A percentile compares a stretch with the other conserved stretches of the same genome.
These are phyloP conservation scores for Fragum sueziense DNA, from an alignment of 2,888 invertebrate genomes.

Conservation along the genomic window DNA sequence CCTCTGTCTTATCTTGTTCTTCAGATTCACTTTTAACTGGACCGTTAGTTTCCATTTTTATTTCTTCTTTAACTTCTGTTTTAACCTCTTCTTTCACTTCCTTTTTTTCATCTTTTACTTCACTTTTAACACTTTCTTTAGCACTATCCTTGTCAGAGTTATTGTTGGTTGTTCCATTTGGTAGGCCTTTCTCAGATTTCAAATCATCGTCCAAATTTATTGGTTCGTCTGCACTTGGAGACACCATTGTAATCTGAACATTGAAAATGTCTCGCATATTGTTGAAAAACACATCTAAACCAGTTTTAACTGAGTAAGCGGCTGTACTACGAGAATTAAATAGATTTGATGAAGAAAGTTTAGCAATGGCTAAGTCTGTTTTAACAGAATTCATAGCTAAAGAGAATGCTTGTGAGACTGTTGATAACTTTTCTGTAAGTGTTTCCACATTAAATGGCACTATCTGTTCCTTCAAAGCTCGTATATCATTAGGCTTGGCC, in stretches of 20 bases:
- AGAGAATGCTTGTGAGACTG: constrained; percentile 54
- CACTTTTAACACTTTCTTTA: constrained; percentile 1
- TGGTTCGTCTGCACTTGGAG: constrained; percentile 6
- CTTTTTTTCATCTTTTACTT: constrained; percentile 5
- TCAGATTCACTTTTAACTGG: constrained; percentile 12
- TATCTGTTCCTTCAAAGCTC: constrained; percentile 15
- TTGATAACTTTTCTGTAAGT: constrained; percentile 52
- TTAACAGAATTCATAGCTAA: constrained; percentile 57
- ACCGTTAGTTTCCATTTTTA: neutral
- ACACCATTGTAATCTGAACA: constrained; percentile 38
- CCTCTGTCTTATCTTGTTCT: constrained; percentile 12
- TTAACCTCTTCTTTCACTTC: neutral
- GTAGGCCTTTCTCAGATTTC: neutral
- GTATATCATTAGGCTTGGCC: neutral
- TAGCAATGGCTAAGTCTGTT: constrained; percentile 57
- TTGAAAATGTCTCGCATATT: constrained; percentile 48
- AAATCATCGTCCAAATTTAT: constrained; percentile 28
- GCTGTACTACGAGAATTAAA: constrained; percentile 51
- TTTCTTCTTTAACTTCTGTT: neutral
- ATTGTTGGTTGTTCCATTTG: neutral
- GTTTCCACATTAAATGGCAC: constrained; percentile 56
- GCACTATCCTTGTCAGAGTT: neutral
- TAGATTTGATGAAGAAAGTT: constrained; percentile 44
- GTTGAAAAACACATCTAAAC: constrained; percentile 59
- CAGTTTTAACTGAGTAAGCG: constrained; percentile 47